Conservation (phyloP, 2,888 invertebrate species). For the Lasioglossum figueresi region DNA sequence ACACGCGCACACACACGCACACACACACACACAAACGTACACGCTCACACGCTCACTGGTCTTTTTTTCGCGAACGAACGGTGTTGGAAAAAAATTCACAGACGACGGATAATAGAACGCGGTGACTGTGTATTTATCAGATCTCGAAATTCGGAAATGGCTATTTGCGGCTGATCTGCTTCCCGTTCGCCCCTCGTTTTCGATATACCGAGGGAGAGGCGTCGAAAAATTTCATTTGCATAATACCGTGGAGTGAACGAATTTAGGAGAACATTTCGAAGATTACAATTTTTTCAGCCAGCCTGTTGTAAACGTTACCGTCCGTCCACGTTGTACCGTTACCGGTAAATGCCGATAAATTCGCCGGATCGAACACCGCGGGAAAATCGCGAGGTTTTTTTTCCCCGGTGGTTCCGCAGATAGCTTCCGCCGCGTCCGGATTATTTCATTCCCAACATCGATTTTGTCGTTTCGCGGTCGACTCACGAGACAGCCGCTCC, state of each 20-base stretch:
- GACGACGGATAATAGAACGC: neutral
- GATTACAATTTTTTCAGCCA: slow-evolving; percentile 39
- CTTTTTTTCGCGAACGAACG: neutral
- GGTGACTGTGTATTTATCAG: neutral
- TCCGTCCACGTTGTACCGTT: neutral
- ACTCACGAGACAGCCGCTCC: slow-evolving; percentile 5
- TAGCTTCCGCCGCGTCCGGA: neutral
- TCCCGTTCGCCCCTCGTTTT: neutral
- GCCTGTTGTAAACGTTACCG: slow-evolving; percentile 4
- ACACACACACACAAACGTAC: no score
- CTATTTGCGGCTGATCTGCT: neutral
- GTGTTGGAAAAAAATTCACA: neutral
- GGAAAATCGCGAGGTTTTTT: neutral
- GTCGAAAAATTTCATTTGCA: slow-evolving; percentile 35
- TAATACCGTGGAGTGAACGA: slow-evolving; percentile 38
- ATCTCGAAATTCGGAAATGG: slow-evolving; percentile 2
- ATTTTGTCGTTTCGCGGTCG: slow-evolving; percentile 17
- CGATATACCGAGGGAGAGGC: slow-evolving; percentile 18
- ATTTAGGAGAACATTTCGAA: slow-evolving; percentile 39
- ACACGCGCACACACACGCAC: no score
- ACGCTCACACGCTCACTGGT: neutral
- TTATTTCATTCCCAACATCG: neutral
- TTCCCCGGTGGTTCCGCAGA: neutral
- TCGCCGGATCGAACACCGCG: neutral
- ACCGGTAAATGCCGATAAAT: slow-evolving; percentile 21